Percentiles rank a stretch among this genome's conserved stretches.
phyloP scores from a whole-genome alignment of 2,113 vertebrate genomes.

The Balaeniceps rex region DNA sequence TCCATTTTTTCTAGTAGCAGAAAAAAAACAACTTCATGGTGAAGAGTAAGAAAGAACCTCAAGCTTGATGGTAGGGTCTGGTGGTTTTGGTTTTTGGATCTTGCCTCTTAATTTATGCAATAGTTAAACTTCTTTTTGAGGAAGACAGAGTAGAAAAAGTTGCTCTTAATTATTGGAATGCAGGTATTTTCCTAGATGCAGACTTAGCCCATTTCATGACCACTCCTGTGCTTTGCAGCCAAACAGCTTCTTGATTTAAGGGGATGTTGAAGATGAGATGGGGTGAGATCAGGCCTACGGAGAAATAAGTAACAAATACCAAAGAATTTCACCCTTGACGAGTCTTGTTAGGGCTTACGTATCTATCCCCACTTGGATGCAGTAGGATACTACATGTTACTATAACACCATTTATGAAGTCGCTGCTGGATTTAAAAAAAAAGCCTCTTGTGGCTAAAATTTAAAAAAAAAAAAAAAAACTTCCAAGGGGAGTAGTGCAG shows the following conservation, averaged over 20 bases:
- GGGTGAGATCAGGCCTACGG: neutral
- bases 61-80: neutral
- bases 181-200: neutral
- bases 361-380: neutral
- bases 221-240: neutral
- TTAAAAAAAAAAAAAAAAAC: neutral
- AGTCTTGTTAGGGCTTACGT: neutral
- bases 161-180: neutral
- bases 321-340: neutral
- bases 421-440: neutral
- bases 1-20: neutral
- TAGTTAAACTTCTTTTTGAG: neutral
- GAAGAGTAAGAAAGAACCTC: neutral
- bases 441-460: neutral
- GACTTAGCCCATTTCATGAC: neutral
- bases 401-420: neutral
- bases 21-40: neutral
- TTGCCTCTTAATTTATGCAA: neutral
- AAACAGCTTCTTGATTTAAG: neutral
- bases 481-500: neutral
- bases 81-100: neutral
- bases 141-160: neutral
- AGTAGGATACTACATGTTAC: neutral
- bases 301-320: neutral
- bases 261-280: neutral